Evolutionary conservation across 2,797 vertebrate genomes (phyloP).

Genomic region (Rhinatrema bivittatum): DNA sequence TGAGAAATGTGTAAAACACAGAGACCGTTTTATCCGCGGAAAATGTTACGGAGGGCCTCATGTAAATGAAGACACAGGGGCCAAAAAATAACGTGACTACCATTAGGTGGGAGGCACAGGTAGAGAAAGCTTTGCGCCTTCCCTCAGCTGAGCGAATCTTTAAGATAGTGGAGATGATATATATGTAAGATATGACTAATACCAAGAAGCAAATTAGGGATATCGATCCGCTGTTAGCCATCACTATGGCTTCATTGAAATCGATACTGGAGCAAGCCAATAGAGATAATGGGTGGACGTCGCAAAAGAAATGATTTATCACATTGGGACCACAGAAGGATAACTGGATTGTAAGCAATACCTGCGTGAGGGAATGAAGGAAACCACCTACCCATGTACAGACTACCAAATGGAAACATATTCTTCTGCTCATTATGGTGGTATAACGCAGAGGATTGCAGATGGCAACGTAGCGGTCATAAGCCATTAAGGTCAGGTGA

Average conservation of each 20-base stretch:
- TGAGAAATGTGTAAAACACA: slow-evolving; percentile 36
- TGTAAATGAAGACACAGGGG: slow-evolving; percentile 22
- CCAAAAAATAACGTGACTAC: slow-evolving; percentile 27
- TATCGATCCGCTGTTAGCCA: slow-evolving; percentile 8
- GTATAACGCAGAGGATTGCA: slow-evolving; percentile 14
- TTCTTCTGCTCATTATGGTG: neutral
- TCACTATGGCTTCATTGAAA: slow-evolving; percentile 8
- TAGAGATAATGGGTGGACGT: slow-evolving; percentile 24
- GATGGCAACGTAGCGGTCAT: slow-evolving; percentile 12
- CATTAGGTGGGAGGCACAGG: too few species aligned
- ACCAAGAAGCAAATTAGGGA: slow-evolving; percentile 7
- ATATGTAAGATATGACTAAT: slow-evolving; percentile 6
- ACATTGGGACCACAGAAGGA: slow-evolving; percentile 13
- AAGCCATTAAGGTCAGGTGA: slow-evolving; percentile 7
- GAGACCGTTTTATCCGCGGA: slow-evolving; percentile 29
- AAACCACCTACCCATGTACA: slow-evolving; percentile 3
- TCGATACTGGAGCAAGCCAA: slow-evolving; percentile 19
- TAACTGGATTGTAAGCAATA: neutral
- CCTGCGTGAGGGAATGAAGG: slow-evolving; percentile 5
- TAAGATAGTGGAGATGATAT: slow-evolving; percentile 5
- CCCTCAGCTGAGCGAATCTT: too few species aligned
- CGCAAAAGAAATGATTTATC: slow-evolving; percentile 12
- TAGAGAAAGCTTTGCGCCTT: too few species aligned
- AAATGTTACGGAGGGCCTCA: slow-evolving; percentile 17
- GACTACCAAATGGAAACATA: neutral